These are phyloP conservation scores for Camelus bactrianus DNA, from an alignment of 2,113 vertebrate species.

Conservation along the genomic window DNA sequence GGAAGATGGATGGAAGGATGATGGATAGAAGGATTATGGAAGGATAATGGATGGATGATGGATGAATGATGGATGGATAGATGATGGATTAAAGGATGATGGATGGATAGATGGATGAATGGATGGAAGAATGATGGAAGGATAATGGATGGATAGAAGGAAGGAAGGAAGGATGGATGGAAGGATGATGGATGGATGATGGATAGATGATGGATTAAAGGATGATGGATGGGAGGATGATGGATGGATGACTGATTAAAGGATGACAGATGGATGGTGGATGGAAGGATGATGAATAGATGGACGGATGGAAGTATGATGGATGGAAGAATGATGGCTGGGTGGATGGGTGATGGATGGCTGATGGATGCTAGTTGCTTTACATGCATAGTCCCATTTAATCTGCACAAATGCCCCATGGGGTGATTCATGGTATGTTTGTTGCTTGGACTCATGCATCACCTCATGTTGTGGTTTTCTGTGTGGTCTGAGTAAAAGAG, in stretches of 20 bases:
- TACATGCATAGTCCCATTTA: background rate
- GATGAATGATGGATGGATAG: background rate
- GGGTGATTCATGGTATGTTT: background rate
- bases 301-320: background rate
- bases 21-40: background rate
- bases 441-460: background rate
- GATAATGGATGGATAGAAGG: background rate
- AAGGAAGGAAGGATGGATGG: background rate
- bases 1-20: background rate
- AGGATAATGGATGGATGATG: background rate
- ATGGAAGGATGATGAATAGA: background rate
- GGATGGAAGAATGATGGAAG: background rate
- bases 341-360: background rate
- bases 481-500: background rate
- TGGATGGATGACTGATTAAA: background rate
- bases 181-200: background rate
- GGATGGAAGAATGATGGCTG: background rate
- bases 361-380: background rate
- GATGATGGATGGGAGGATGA: background rate
- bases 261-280: background rate
- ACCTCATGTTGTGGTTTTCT: background rate
- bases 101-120: background rate
- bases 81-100: background rate
- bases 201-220: background rate
- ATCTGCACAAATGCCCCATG: background rate